These are phyloP conservation scores for Venustoraphidia nigricollis DNA, from an alignment of 2,888 invertebrate genomes.

Conservation along the genomic window DNA sequence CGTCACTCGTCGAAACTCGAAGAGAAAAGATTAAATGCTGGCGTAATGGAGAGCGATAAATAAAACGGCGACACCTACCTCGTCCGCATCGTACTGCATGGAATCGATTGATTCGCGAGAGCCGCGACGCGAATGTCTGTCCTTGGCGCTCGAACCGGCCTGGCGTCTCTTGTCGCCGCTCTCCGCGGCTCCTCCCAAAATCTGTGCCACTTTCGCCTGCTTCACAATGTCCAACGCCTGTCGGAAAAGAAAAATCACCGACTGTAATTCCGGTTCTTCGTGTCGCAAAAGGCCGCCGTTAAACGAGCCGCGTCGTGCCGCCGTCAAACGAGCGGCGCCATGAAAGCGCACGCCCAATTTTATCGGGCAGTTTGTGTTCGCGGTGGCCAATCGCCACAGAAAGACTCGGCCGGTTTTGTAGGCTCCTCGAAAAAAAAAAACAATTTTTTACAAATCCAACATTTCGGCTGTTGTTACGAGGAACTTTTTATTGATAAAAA, in stretches of 20 bases:
- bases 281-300: background rate
- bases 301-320: too few species aligned
- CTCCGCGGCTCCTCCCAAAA: slow-evolving; percentile 41
- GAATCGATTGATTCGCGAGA: slow-evolving; percentile 57
- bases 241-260: slow-evolving; percentile 7
- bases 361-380: too few species aligned
- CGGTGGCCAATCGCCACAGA: too few species aligned
- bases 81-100: slow-evolving; percentile 57
- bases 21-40: too few species aligned
- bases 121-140: slow-evolving; percentile 50
- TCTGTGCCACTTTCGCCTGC: slow-evolving; percentile 70
- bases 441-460: slow-evolving; percentile 1
- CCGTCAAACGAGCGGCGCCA: too few species aligned
- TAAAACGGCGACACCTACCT: slow-evolving; percentile 37
- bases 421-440: background rate
- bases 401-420: too few species aligned
- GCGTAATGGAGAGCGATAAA: background rate
- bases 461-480: background rate
- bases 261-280: background rate
- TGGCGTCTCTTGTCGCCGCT: slow-evolving; percentile 34
- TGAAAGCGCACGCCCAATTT: too few species aligned
- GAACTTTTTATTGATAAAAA: background rate
- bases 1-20: too few species aligned
- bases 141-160: slow-evolving; percentile 19
- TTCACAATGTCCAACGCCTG: slow-evolving; percentile 87